Evolutionary conservation across 2,888 invertebrate genomes (phyloP), one percentile per base, ranked within the genome.

Genomic region (Acleris laterana): DNA sequence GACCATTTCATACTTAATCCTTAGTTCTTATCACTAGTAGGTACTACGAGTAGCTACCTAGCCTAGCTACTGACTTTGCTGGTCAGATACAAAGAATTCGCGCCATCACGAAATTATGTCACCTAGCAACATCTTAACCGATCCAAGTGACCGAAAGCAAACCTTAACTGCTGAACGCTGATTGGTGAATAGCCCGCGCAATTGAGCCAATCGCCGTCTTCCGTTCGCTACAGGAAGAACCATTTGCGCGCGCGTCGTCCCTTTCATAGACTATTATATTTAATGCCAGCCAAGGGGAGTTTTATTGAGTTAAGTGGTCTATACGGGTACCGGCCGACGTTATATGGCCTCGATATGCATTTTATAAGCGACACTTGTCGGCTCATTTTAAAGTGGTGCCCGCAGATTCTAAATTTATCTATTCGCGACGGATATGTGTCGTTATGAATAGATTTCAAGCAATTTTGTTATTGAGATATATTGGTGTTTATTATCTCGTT

Each of bases 151-250:
- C 56, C 56, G 32, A 56, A 64, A 63, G 42, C 42, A 60, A 55
- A 50, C 52, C 55, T 55, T 53, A 49, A 78, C 59, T 63, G 70
- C 78, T 79, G 70, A 74, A 77, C 84, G 89, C 88, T 92, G 90
- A 93, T 92, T 92, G 92, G 91, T 84, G 87, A 89, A 90, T 88
- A 80, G 85, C 77, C 75, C 80, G 70, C 80, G 80, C 91, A 93
- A 93, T 93, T 93, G 90, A 83, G 79, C 90, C 93, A 92, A 93
- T 93, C 88, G 89, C 70, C 89, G 86, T 89, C 90, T 91, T 93
- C 92, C 92, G 91, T 83, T 88, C 79, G 74, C 74, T 77, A 82
- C 90, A 90, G 92, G 91, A 91, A 89, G 85, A 76, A 80, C 80
- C 85, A 83, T 88, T 89, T 89, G 85, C 77, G 81, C 78, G 76